Conservation (phyloP, 2,113 vertebrate species). For the Apeltes quadracus region DNA sequence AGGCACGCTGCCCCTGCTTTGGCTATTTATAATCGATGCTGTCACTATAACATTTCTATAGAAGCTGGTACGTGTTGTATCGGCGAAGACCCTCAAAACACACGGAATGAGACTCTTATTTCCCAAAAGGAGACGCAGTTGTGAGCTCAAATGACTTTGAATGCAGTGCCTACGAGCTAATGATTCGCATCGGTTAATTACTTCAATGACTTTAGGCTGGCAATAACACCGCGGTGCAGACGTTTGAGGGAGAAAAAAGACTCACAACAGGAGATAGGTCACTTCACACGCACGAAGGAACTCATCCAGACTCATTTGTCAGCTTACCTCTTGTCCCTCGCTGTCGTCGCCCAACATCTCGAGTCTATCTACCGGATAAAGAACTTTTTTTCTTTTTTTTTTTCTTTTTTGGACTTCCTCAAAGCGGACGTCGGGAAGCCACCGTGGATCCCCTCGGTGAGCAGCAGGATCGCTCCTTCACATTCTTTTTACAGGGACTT, state of each 20-base stretch:
- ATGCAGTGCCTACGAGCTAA: background rate
- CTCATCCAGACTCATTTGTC: background rate
- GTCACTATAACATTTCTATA: constrained; percentile 26
- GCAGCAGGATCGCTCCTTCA: constrained; percentile 56
- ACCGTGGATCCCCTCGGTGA: constrained; percentile 56
- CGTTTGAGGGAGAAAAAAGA: background rate
- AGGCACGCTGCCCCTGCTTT: constrained; percentile 20
- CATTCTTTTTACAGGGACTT: constrained; percentile 60
- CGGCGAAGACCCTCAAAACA: background rate
- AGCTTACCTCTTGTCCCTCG: constrained; percentile 64
- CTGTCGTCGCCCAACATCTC: constrained; percentile 66
- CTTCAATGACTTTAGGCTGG: background rate
- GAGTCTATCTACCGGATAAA: constrained; percentile 5
- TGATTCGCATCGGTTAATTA: constrained; percentile 21
- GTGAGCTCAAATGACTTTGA: background rate
- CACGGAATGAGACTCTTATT: background rate
- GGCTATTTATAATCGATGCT: constrained; percentile 44
- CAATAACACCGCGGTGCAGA: background rate
- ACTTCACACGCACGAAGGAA: background rate
- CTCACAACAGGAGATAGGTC: constrained; percentile 1
- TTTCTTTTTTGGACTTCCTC: constrained; percentile 58
- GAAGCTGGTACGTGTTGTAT: background rate
- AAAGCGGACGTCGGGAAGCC: constrained; percentile 59
- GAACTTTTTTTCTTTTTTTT: background rate
- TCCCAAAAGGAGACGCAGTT: background rate